A percentile compares a stretch with the other conserved stretches of the same genome.
These are phyloP conservation scores for Lerema accius DNA, from an alignment of 1,140 invertebrate species.

Conservation along the genomic window DNA sequence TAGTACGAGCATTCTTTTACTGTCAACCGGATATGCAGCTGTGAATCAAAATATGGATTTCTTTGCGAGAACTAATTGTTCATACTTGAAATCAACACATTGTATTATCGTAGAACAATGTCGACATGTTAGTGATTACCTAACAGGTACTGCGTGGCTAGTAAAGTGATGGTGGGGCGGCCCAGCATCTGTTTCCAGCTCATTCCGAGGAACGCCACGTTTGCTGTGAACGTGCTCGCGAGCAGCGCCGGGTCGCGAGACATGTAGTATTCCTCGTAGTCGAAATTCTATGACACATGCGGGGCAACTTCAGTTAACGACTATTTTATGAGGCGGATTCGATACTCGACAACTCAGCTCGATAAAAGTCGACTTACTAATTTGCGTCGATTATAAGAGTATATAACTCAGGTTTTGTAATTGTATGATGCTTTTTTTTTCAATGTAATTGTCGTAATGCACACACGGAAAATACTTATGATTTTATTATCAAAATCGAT, in stretches of 20 bases:
- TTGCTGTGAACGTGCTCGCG: slow-evolving; percentile 93
- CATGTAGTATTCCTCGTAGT: slow-evolving; percentile 96
- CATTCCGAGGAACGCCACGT: slow-evolving; percentile 95
- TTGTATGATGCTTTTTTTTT: too few species aligned
- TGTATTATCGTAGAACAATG: background rate
- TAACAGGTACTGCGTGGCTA: slow-evolving; percentile 90
- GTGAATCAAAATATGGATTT: too few species aligned
- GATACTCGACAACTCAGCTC: too few species aligned
- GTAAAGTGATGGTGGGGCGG: slow-evolving; percentile 93
- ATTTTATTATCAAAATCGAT: background rate
- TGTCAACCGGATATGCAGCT: too few species aligned
- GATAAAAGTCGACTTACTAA: too few species aligned
- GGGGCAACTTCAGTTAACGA: slow-evolving; percentile 21
- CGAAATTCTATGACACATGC: slow-evolving; percentile 90
- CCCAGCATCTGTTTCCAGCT: slow-evolving; percentile 96
- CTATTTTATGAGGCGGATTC: slow-evolving; percentile 21
- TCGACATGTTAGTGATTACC: slow-evolving; percentile 83
- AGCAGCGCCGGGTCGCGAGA: slow-evolving; percentile 94
- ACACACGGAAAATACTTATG: background rate
- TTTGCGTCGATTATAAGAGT: too few species aligned
- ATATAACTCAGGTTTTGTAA: too few species aligned
- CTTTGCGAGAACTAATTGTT: too few species aligned
- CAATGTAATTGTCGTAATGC: too few species aligned
- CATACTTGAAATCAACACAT: background rate
- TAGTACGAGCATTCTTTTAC: too few species aligned